Conservation (phyloP, 1,140 invertebrate species). For the Caenorhabditis briggsae region DNA sequence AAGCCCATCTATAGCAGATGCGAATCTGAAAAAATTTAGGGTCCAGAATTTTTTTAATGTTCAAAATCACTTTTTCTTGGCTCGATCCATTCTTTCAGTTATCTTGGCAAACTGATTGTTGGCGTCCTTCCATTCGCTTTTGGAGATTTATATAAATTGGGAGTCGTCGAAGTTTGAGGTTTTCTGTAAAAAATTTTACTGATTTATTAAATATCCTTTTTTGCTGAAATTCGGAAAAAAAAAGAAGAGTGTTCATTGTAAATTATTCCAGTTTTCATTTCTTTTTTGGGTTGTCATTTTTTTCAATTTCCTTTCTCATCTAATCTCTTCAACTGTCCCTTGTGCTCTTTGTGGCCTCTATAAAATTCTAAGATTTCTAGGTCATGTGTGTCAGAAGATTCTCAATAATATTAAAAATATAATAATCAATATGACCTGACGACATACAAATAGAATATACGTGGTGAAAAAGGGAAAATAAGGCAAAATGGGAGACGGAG, state of each 20-base stretch:
- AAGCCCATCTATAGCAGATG: conserved; percentile 72
- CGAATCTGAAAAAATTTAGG: conserved; percentile 62
- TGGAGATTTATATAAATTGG: too few species aligned
- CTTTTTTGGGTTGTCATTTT: too few species aligned
- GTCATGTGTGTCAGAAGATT: too few species aligned
- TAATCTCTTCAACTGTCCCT: too few species aligned
- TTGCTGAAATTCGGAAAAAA: conserved; percentile 1
- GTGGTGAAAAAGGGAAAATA: conserved; percentile 38
- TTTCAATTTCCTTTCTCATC: too few species aligned
- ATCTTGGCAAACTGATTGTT: neutral
- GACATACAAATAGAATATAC: too few species aligned
- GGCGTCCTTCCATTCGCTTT: conserved; percentile 27
- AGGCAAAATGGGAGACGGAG: neutral
- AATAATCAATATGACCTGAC: too few species aligned
- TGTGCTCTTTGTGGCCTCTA: too few species aligned
- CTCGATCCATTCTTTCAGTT: conserved; percentile 27
- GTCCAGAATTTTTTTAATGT: neutral
- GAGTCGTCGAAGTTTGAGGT: neutral
- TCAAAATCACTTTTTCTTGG: conserved; percentile 27
- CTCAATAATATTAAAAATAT: too few species aligned
- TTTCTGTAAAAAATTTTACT: conserved; percentile 16
- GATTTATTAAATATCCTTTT: neutral
- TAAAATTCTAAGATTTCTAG: too few species aligned
- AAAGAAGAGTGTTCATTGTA: neutral
- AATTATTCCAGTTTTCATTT: too few species aligned